Evolutionary conservation across 2,113 vertebrate species (phyloP).

Genomic region (Scartelaos histophorus): DNA sequence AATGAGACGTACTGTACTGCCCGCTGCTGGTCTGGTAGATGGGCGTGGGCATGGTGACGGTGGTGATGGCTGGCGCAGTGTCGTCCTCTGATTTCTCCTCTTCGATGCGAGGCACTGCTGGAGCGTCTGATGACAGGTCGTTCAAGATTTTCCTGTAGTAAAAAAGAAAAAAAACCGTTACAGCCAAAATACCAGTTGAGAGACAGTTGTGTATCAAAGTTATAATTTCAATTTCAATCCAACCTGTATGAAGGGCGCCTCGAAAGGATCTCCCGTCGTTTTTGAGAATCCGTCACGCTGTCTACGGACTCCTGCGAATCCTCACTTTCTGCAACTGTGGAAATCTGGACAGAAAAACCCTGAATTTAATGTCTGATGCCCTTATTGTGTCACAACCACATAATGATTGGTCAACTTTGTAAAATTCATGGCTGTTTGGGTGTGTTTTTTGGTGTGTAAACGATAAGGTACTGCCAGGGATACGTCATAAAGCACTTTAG

Average conservation of each 20-base stretch:
- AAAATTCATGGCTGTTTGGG: too few relatives aligned
- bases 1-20: constrained; percentile 89
- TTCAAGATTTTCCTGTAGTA: constrained; percentile 93
- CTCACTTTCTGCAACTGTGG: constrained; percentile 96
- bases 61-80: constrained; percentile 90
- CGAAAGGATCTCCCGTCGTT: constrained; percentile 97
- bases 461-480: background rate
- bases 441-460: background rate
- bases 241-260: constrained; percentile 97
- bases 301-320: constrained; percentile 99
- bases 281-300: constrained; percentile 96
- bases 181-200: background rate
- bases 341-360: constrained; percentile 81
- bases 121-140: constrained; percentile 94
- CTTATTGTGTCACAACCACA: background rate
- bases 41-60: constrained; percentile 96
- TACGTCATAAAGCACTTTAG: too few relatives aligned
- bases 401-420: background rate
- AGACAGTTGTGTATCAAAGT: background rate
- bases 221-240: background rate
- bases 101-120: constrained; percentile 94
- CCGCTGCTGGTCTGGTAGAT: constrained; percentile 99
- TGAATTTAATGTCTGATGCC: background rate
- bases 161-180: background rate
- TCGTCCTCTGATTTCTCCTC: constrained; percentile 99